Percentiles rank a stretch among this genome's conserved stretches.
Conservation (phyloP, 2,113 vertebrate genomes). For the Chlamydotis undulata region DNA sequence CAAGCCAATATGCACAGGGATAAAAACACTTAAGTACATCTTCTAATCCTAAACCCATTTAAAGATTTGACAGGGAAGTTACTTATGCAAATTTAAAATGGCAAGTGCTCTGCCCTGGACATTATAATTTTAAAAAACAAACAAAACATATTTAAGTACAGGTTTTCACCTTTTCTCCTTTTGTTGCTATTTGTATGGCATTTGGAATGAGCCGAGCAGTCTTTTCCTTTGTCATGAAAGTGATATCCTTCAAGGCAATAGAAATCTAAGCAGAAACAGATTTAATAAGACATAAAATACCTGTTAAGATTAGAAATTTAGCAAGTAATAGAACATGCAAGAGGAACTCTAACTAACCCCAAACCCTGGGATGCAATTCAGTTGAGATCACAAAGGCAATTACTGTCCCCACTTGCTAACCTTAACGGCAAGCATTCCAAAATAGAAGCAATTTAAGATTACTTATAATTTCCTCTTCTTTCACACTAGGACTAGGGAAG, state of each 20-base stretch:
- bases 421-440: neutral
- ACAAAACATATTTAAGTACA: neutral
- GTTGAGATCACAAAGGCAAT: neutral
- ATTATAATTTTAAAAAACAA: neutral
- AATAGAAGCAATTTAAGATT: neutral
- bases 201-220: constrained; percentile 92
- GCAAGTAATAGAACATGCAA: neutral
- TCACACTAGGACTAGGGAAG: neutral
- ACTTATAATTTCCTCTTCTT: neutral
- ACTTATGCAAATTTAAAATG: neutral
- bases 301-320: neutral
- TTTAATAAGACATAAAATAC: neutral
- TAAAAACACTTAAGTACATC: neutral
- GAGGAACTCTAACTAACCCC: neutral
- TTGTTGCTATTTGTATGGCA: constrained; percentile 89
- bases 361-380: neutral
- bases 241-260: constrained; percentile 85
- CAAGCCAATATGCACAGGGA: neutral
- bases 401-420: neutral
- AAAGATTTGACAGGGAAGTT: neutral
- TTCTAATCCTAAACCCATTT: neutral
- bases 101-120: neutral
- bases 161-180: constrained; percentile 84
- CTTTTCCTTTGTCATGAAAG: constrained; percentile 88
- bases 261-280: constrained; percentile 79